phyloP scores from a whole-genome alignment of 2,797 vertebrate species.

The Remorina albescens region DNA sequence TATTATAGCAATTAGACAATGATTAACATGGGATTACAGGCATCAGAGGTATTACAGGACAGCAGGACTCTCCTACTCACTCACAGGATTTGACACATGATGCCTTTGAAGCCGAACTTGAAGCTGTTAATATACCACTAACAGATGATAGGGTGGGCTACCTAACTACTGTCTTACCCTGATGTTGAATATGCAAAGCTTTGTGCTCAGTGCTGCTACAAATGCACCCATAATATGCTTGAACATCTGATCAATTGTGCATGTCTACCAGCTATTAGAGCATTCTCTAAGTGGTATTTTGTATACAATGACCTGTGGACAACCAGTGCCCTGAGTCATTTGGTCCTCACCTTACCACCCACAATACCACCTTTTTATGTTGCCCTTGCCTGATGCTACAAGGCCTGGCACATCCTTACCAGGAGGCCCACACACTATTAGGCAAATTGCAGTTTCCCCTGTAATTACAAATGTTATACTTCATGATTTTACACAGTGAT shows the following conservation, averaged over 20 bases:
- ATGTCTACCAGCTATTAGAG: constrained; percentile 54
- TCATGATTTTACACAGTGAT: constrained; percentile 1
- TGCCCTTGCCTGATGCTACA: constrained; percentile 9
- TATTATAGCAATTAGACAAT: constrained; percentile 2
- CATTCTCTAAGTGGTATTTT: constrained; percentile 40
- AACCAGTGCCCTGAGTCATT: constrained; percentile 38
- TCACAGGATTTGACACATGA: constrained; percentile 12
- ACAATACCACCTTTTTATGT: constrained; percentile 17
- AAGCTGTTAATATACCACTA: constrained; percentile 52
- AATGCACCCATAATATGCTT: constrained; percentile 64
- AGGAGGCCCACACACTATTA: constrained; percentile 21
- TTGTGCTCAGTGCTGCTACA: constrained; percentile 40
- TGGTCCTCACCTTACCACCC: constrained; percentile 48
- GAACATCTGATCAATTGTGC: constrained; percentile 69
- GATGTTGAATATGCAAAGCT: constrained; percentile 63
- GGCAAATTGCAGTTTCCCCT: constrained; percentile 15
- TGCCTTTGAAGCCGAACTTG: constrained; percentile 54
- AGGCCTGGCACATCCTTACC: constrained; percentile 17
- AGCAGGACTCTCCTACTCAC: constrained; percentile 5
- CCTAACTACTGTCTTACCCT: constrained; percentile 54
- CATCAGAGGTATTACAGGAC: constrained; percentile 2
- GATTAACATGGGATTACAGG: constrained; percentile 30
- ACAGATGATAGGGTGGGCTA: constrained; percentile 32
- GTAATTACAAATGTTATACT: constrained; percentile 18
- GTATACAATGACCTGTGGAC: constrained; percentile 56